A percentile compares a stretch with the other conserved stretches of the same genome.
Evolutionary conservation across 2,888 invertebrate genomes (phyloP).

Genomic region (Conistra vaccinii): DNA sequence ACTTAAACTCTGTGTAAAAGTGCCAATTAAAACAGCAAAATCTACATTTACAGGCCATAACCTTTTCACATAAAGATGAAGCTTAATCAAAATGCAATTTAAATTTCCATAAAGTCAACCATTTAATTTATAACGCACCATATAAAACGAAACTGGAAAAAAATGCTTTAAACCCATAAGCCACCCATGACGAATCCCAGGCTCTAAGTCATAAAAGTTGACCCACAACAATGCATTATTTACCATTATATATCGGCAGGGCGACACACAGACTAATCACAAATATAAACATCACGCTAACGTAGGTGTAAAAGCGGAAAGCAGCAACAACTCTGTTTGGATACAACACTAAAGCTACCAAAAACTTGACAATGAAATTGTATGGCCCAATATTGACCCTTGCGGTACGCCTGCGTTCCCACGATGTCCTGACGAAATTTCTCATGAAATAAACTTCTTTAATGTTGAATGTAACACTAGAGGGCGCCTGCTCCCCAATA

Average conservation of each 20-base stretch:
- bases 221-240: conserved; percentile 90
- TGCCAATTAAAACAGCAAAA: not conserved
- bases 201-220: conserved; percentile 85
- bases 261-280: conserved; percentile 88
- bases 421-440: conserved; percentile 87
- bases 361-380: conserved; percentile 83
- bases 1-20: not conserved
- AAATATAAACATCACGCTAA: conserved; percentile 83
- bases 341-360: conserved; percentile 74
- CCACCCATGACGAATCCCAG: conserved; percentile 88
- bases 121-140: conserved; percentile 62
- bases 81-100: conserved; percentile 45
- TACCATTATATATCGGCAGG: conserved; percentile 89
- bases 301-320: conserved; percentile 88
- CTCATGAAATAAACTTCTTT: conserved; percentile 80
- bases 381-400: conserved; percentile 85
- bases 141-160: conserved; percentile 64
- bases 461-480: conserved; percentile 80
- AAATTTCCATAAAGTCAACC: conserved; percentile 40
- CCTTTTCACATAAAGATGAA: conserved; percentile 12
- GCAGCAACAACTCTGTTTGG: conserved; percentile 81
- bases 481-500: conserved; percentile 80
- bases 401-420: conserved; percentile 84
- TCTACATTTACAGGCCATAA: conserved; percentile 11
- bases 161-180: conserved; percentile 73